Conservation (phyloP, 2,888 invertebrate species). For the Apoderus coryli region DNA sequence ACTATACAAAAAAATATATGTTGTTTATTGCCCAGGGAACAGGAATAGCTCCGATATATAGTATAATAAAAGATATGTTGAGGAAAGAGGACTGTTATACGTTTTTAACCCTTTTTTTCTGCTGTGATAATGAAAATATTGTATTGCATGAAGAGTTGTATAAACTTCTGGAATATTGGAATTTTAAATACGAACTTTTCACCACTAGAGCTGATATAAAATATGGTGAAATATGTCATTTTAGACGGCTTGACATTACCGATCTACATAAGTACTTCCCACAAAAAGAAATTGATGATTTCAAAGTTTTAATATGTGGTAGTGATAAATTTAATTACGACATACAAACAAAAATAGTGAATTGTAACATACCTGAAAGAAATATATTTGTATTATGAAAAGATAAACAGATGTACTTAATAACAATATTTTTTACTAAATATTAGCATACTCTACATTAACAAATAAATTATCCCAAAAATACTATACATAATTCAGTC, state of each 20-base stretch:
- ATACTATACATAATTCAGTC: no score
- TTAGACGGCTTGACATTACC: constrained; percentile 28
- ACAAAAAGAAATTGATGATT: constrained; percentile 24
- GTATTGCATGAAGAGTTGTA: constrained; percentile 48
- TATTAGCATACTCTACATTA: no score
- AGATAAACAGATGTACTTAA: no score
- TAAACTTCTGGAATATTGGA: constrained; percentile 50
- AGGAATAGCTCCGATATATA: constrained; percentile 56
- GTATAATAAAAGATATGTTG: constrained; percentile 45
- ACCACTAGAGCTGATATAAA: constrained; percentile 30
- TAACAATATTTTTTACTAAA: no score
- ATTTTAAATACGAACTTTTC: constrained; percentile 52
- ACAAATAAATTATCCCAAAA: no score
- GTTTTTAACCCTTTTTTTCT: constrained; percentile 44
- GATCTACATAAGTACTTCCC: constrained; percentile 29
- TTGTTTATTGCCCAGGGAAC: constrained; percentile 55
- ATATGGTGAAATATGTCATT: constrained; percentile 39
- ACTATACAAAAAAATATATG: constrained; percentile 32
- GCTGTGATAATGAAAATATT: constrained; percentile 40
- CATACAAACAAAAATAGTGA: constrained; percentile 29
- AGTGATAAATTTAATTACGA: constrained; percentile 39
- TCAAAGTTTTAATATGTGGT: constrained; percentile 47
- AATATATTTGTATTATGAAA: constrained; percentile 32
- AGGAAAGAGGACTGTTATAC: constrained; percentile 53
- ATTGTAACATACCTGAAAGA: constrained; percentile 23